A percentile compares a stretch with the other conserved stretches of the same genome.
These are phyloP conservation scores for Brienomyrus brachyistius DNA, from an alignment of 2,113 vertebrate species.

Conservation along the genomic window DNA sequence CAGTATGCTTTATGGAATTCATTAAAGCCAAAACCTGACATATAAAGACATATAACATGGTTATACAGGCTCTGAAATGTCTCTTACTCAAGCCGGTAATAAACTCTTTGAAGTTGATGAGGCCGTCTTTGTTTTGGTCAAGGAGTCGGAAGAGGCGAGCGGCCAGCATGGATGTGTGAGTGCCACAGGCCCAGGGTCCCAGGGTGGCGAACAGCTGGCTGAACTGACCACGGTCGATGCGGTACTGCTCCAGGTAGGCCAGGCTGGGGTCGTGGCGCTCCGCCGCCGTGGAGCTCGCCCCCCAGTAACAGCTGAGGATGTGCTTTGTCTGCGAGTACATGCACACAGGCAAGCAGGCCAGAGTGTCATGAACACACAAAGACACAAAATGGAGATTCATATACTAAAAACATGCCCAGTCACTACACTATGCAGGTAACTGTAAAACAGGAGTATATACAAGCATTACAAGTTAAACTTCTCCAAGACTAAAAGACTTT, in stretches of 20 bases:
- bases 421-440: not conserved
- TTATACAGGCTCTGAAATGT: not conserved
- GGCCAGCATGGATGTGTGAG: slow-evolving; percentile 69
- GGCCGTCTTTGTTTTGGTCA: slow-evolving; percentile 81
- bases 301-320: slow-evolving; percentile 93
- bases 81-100: slow-evolving; percentile 84
- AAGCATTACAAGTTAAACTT: not conserved
- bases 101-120: slow-evolving; percentile 98
- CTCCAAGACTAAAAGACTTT: not conserved
- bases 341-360: fast-evolving
- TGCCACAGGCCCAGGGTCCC: slow-evolving; percentile 78
- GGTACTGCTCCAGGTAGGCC: slow-evolving; percentile 95
- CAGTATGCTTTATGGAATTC: not conserved
- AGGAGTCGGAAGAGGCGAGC: slow-evolving; percentile 83
- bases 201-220: slow-evolving; percentile 72
- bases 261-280: slow-evolving; percentile 82
- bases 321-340: slow-evolving; percentile 73
- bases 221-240: slow-evolving; percentile 81
- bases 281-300: slow-evolving; percentile 58
- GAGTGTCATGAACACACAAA: not conserved
- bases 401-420: not conserved
- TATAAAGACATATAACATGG: not conserved
- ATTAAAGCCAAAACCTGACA: not conserved
- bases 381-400: not conserved
- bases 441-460: not conserved